These are phyloP conservation scores for Harmothoe impar DNA, from an alignment of 2,888 invertebrate species.

Conservation along the genomic window DNA sequence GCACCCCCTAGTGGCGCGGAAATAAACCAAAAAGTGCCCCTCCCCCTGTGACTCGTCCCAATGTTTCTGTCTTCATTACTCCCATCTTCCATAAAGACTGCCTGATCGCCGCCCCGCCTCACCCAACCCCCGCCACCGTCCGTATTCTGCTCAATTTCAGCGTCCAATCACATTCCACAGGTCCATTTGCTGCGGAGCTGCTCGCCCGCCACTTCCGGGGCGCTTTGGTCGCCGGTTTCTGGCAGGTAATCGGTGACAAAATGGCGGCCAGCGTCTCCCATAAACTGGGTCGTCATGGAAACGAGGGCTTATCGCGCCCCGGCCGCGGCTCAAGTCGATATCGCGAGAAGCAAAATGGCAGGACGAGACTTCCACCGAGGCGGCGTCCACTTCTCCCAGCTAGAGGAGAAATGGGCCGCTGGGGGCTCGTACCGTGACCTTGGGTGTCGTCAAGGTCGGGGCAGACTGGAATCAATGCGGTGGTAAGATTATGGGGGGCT, in stretches of 20 bases:
- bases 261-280: constrained; percentile 49
- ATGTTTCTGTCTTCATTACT: constrained; percentile 42
- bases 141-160: constrained; percentile 58
- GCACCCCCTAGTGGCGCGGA: not conserved
- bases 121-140: not conserved
- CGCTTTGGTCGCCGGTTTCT: constrained; percentile 19
- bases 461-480: constrained; percentile 21
- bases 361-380: not conserved
- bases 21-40: not conserved
- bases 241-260: constrained; percentile 53
- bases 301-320: constrained; percentile 44
- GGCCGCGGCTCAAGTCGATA: constrained; percentile 30
- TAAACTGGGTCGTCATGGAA: constrained; percentile 56
- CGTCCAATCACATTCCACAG: constrained; percentile 57
- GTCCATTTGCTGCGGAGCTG: constrained; percentile 49
- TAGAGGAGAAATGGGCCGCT: not conserved
- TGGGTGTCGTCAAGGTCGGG: constrained; percentile 52
- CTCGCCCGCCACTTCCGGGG: constrained; percentile 36
- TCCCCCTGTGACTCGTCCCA: not conserved
- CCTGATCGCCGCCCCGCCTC: not conserved
- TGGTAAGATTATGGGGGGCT: constrained; percentile 35
- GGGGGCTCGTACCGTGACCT: not conserved
- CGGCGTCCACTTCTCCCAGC: not conserved
- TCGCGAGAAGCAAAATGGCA: constrained; percentile 49
- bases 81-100: constrained; percentile 34